Base-by-base conservation (phyloP, 92 coral and sea anemone genomes). In the Blastomussa wellsi region DNA sequence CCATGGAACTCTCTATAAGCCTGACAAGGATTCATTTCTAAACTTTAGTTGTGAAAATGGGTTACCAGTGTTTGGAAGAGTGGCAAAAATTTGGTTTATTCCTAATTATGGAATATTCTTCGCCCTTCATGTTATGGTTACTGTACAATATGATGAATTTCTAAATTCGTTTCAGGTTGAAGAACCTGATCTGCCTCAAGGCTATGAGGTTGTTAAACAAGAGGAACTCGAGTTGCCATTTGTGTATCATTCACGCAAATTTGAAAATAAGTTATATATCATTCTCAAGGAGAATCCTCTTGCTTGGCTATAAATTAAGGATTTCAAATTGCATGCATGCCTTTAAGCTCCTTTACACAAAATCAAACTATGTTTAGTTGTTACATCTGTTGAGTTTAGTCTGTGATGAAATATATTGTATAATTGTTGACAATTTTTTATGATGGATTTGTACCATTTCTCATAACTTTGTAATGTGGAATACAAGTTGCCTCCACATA, bases 131-230 rank as follows among this genome's bases (percentile, higher is more conserved):
- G 84, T 42, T 1, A 12, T 80, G n/a, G 16, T 29, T 16, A 80
- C 84, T 6, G 42, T 36, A 14, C 38, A 66, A 1, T 80, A 44
- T 80, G 28, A 49, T 38, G 85, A 86, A 22, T 17, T 37, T 49
- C 60, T 79, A 3, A 86, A 86, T 74, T 44, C 89, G 7, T 86
- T 79, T 72, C 73, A 86, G 79, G 52, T 72, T 2, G 19, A 71
- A 47, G 89, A 86, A 79, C 41, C 80, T 13, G 80, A 71, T 68
- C 80, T 86, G 51, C 89, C 89, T 9, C 78, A 86, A 66, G 85
- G 85, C 9, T 79, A 71, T 59, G 89, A 79, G 13, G 26, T 86
- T 79, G 36, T 74, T 38, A 60, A 29, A 5, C 84, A 86, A 76
- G 41, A 79, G 31, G 60, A 86, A 22, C 84, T 86, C 20, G 64